Evolutionary conservation across 2,888 invertebrate species (phyloP).

Genomic region (Lepas anatifera): DNA sequence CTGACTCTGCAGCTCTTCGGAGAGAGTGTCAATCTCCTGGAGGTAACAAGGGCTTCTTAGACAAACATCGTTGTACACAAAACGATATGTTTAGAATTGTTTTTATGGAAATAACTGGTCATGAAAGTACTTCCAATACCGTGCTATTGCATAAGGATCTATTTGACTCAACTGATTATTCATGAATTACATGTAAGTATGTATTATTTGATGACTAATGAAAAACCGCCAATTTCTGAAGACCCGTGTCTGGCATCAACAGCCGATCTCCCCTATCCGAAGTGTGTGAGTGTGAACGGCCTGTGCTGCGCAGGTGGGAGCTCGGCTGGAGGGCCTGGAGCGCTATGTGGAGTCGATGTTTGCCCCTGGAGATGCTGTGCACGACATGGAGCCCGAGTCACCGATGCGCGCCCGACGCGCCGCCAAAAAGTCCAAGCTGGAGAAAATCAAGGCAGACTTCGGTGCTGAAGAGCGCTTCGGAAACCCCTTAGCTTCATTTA

Average conservation of each 20-base stretch:
- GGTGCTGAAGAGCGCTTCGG: not conserved
- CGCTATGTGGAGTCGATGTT: slow-evolving; percentile 18
- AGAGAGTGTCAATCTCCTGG: slow-evolving; percentile 72
- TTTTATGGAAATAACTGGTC: too few relatives aligned
- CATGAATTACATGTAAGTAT: too few relatives aligned
- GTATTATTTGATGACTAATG: too few relatives aligned
- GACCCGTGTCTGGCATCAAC: too few relatives aligned
- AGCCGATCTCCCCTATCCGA: too few relatives aligned
- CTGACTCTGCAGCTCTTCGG: slow-evolving; percentile 78
- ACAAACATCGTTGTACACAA: too few relatives aligned
- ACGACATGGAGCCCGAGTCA: not conserved
- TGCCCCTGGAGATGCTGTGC: not conserved
- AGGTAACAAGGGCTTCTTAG: slow-evolving; percentile 36
- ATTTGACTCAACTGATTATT: too few relatives aligned
- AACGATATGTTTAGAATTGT: too few relatives aligned
- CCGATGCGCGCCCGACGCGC: not conserved
- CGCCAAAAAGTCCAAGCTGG: not conserved
- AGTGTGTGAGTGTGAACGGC: too few relatives aligned
- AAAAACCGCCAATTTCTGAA: too few relatives aligned
- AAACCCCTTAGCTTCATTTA: not conserved
- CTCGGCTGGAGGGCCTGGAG: slow-evolving; percentile 22
- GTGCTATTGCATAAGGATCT: too few relatives aligned
- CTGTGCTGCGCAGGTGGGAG: slow-evolving; percentile 23
- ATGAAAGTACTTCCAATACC: too few relatives aligned
- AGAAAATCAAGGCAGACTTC: not conserved